Conservation (phyloP, 2,113 vertebrate genomes). For the Dasyurus viverrinus region DNA sequence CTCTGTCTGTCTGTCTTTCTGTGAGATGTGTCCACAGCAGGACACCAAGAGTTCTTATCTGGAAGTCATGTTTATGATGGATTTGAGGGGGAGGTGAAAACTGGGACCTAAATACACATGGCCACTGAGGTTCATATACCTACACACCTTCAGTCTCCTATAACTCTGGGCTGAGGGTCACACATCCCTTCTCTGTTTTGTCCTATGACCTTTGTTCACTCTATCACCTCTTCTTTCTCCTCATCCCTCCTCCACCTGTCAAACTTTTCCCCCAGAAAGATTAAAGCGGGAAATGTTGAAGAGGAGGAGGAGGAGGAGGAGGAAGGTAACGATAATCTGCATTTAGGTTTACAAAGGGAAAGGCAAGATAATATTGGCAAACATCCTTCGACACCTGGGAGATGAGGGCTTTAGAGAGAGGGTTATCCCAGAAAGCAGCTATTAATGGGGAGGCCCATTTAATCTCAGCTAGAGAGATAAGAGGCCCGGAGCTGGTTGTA, state of each 20-base stretch:
- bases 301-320: too few species aligned
- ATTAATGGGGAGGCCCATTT: neutral
- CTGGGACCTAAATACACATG: neutral
- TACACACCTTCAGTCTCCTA: neutral
- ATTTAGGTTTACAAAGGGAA: neutral
- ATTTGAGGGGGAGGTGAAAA: neutral
- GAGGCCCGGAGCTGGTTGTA: neutral
- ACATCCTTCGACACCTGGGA: neutral
- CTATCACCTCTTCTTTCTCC: neutral
- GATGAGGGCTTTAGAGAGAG: neutral
- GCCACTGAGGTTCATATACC: neutral
- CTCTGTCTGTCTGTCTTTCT: neutral
- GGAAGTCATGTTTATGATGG: neutral
- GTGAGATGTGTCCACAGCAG: neutral
- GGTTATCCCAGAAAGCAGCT: neutral
- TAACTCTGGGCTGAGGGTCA: neutral
- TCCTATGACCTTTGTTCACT: neutral
- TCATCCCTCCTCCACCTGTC: neutral
- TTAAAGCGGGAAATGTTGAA: neutral
- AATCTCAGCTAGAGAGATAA: neutral
- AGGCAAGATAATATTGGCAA: neutral
- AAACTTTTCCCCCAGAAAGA: neutral
- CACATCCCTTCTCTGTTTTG: neutral
- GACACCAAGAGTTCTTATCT: neutral
- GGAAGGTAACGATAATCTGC: neutral